Evolutionary conservation across 2,888 invertebrate genomes (phyloP).

Genomic region (Pseudeuparius sepicola): DNA sequence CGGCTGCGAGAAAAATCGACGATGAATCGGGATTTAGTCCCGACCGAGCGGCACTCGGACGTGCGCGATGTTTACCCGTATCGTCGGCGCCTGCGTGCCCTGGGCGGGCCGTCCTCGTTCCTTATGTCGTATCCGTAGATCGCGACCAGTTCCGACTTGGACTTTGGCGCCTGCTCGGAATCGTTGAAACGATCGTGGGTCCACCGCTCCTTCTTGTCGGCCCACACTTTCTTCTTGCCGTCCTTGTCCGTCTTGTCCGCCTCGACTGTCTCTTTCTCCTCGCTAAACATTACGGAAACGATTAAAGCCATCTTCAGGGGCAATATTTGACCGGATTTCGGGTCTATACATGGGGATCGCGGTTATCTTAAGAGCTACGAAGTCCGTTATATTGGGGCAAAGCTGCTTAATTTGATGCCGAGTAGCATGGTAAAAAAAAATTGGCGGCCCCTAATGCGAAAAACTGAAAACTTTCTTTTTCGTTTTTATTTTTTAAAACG

Average conservation of each 20-base stretch:
- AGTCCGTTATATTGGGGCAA: too few relatives aligned
- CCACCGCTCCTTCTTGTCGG: constrained; percentile 39
- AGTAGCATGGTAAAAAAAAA: too few relatives aligned
- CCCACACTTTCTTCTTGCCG: constrained; percentile 38
- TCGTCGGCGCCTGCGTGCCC: constrained; percentile 72
- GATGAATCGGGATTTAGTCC: too few relatives aligned
- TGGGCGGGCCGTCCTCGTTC: constrained; percentile 83
- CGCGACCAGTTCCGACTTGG: constrained; percentile 70
- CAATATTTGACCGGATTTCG: too few relatives aligned
- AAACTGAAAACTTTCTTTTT: too few relatives aligned
- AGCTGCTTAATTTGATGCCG: too few relatives aligned
- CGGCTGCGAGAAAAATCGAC: constrained; percentile 57
- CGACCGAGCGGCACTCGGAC: too few relatives aligned
- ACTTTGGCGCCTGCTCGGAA: constrained; percentile 75
- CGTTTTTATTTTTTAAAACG: too few relatives aligned
- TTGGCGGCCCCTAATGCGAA: too few relatives aligned
- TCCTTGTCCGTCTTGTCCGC: constrained; percentile 34
- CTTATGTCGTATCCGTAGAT: constrained; percentile 92
- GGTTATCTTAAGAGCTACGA: too few relatives aligned
- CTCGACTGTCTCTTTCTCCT: constrained; percentile 25
- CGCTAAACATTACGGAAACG: constrained; percentile 19
- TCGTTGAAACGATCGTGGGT: constrained; percentile 65
- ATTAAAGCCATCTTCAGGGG: too few relatives aligned
- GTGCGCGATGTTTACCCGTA: constrained; percentile 72
- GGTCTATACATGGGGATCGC: too few relatives aligned